A percentile compares a stretch with the other conserved stretches of the same genome.
Evolutionary conservation across 2,113 vertebrate genomes (phyloP).

Genomic region (Condylura cristata): DNA sequence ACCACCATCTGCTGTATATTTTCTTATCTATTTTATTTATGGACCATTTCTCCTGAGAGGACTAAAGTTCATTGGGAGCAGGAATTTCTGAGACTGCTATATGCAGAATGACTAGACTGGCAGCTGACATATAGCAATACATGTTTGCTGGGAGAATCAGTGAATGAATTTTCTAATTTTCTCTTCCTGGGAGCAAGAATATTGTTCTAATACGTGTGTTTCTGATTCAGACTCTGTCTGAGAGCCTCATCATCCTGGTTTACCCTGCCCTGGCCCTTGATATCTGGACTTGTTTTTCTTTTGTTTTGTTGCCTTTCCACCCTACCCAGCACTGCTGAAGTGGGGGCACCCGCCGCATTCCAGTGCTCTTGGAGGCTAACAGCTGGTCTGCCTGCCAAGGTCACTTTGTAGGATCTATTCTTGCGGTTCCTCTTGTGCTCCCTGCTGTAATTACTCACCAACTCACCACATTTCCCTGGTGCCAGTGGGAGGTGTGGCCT

Average conservation of each 20-base stretch:
- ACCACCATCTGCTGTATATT: neutral
- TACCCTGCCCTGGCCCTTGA: neutral
- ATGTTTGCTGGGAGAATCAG: neutral
- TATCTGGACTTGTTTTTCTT: neutral
- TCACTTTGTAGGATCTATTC: neutral
- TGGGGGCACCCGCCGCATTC: neutral
- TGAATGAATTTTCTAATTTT: neutral
- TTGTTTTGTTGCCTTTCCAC: neutral
- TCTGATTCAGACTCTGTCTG: neutral
- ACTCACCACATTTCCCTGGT: neutral
- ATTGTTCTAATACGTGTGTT: neutral
- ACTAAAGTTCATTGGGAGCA: neutral
- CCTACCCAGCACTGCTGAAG: neutral
- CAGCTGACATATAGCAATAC: too few relatives aligned
- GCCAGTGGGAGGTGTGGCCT: neutral
- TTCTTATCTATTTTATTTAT: neutral
- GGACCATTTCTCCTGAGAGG: neutral
- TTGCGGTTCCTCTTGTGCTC: neutral
- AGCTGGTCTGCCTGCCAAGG: neutral
- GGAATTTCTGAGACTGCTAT: neutral
- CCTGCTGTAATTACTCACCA: neutral
- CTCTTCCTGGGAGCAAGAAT: neutral
- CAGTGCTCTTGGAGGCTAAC: accelerated
- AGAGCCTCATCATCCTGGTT: neutral
- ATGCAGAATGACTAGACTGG: neutral